Evolutionary conservation across 30 jellyfish, hydroid and myxozoan genomes (phyloP).

Genomic region (Hydractinia symbiolongicarpus): DNA sequence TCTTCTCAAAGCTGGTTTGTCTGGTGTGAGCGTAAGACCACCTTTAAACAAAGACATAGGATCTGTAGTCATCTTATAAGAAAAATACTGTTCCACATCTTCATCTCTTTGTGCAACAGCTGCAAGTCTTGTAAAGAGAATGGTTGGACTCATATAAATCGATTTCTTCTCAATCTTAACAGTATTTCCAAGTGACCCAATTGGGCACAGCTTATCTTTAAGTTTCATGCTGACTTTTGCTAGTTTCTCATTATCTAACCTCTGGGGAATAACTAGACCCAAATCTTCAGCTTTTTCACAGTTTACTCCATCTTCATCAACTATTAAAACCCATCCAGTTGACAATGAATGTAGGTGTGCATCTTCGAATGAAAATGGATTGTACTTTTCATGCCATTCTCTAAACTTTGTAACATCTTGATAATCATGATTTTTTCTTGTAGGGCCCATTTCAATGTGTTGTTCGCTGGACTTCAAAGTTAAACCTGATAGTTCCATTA

Average conservation of each 20-base stretch:
- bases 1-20: no score
- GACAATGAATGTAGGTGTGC: constrained; percentile 36
- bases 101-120: no score
- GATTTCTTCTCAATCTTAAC: no score
- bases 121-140: no score
- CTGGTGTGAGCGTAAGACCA: no score
- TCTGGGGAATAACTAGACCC: constrained; percentile 18
- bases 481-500: constrained; percentile 7
- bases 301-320: constrained; percentile 30
- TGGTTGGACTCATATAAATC: no score
- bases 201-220: not conserved
- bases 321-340: constrained; percentile 25
- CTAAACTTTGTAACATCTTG: no score
- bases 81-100: no score
- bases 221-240: constrained; percentile 30
- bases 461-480: constrained; percentile 11
- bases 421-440: constrained; percentile 1
- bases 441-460: not conserved
- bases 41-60: no score
- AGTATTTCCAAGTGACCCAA: no score
- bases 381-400: constrained; percentile 31
- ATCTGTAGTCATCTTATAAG: no score
- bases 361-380: constrained; percentile 19
- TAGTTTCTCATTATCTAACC: constrained; percentile 23
- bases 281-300: constrained; percentile 41